Evolutionary conservation across 2,113 vertebrate genomes (phyloP).

Genomic region (Taurulus bubalis): DNA sequence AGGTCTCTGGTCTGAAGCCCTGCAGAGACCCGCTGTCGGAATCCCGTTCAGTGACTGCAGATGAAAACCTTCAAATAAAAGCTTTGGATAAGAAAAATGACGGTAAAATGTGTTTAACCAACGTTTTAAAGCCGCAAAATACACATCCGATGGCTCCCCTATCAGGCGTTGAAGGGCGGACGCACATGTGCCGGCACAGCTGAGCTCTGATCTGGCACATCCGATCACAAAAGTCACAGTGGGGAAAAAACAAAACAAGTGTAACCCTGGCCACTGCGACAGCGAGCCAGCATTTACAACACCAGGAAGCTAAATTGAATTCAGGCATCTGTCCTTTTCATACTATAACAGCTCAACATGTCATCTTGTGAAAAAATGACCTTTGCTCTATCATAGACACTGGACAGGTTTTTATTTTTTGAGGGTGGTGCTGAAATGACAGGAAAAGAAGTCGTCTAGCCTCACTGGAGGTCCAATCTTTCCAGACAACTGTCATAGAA

Average conservation of each 20-base stretch:
- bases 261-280: not conserved
- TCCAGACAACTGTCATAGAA: constrained; percentile 6
- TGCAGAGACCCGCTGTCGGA: not conserved
- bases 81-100: not conserved
- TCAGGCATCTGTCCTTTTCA: not conserved
- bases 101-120: not conserved
- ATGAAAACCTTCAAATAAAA: not conserved
- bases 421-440: constrained; percentile 8
- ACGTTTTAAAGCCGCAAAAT: not conserved
- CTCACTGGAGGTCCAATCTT: not conserved
- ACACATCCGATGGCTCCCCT: not conserved
- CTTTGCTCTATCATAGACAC: not conserved
- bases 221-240: not conserved
- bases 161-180: not conserved
- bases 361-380: not conserved
- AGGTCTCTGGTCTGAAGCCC: not conserved
- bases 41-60: too few species aligned
- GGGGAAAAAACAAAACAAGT: too few species aligned
- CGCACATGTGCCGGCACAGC: not conserved
- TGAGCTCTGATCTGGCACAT: not conserved
- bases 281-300: not conserved
- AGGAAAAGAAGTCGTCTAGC: constrained; percentile 1
- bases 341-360: not conserved
- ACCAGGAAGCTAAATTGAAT: not conserved
- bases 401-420: not conserved